Conservation (phyloP, 2,888 invertebrate genomes). For the Dynastes hyllus region DNA sequence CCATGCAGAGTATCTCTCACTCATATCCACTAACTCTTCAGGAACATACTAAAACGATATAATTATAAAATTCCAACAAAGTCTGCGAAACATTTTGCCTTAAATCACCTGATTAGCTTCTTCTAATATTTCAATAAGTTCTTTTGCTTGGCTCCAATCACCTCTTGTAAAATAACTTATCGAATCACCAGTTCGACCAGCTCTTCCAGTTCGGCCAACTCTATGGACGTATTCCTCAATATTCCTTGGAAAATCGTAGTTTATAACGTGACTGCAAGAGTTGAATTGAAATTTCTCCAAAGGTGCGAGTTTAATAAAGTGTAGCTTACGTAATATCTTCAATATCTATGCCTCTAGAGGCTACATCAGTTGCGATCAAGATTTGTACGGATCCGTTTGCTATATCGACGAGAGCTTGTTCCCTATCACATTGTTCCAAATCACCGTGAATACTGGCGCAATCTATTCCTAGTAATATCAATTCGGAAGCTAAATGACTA, state of each 20-base stretch:
- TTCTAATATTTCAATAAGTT: constrained; percentile 88
- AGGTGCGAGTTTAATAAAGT: neutral
- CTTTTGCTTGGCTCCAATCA: constrained; percentile 89
- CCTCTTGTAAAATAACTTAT: constrained; percentile 86
- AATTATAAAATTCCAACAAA: no score
- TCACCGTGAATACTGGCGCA: constrained; percentile 93
- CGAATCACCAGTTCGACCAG: constrained; percentile 88
- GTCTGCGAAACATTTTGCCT: neutral
- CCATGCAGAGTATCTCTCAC: constrained; percentile 81
- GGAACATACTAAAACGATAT: constrained; percentile 79
- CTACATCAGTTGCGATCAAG: constrained; percentile 95
- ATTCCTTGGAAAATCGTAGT: constrained; percentile 94
- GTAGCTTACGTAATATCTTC: constrained; percentile 82
- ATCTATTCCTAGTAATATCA: constrained; percentile 79
- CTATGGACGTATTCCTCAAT: constrained; percentile 98
- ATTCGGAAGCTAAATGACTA: constrained; percentile 87
- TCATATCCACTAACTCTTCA: constrained; percentile 83
- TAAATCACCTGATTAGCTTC: constrained; percentile 83
- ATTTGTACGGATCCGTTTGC: constrained; percentile 85
- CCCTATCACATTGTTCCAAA: constrained; percentile 83
- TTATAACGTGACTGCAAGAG: constrained; percentile 83
- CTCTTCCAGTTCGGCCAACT: constrained; percentile 96
- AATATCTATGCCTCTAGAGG: constrained; percentile 94
- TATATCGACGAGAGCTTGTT: constrained; percentile 89
- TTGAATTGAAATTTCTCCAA: constrained; percentile 18